Conservation (phyloP, 1,140 invertebrate genomes). For the Calephelis virginiensis region DNA sequence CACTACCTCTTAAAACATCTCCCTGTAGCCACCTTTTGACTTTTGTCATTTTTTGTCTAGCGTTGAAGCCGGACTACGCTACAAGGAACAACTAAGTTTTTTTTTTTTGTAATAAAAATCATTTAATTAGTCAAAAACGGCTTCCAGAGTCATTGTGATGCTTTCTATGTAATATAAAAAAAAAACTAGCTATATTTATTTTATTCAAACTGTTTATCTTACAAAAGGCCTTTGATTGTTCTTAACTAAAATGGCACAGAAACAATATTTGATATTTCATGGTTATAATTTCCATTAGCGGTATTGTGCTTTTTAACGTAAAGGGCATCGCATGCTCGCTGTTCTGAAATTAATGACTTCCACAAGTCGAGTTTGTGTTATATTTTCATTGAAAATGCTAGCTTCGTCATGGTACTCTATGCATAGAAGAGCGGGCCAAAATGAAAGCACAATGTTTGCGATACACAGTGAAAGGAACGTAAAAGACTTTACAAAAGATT, state of each 20-base stretch:
- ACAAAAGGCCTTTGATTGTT: too few relatives aligned
- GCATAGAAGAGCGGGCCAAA: constrained; percentile 44
- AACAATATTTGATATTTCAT: constrained; percentile 19
- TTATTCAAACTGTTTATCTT: too few relatives aligned
- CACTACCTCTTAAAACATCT: too few relatives aligned
- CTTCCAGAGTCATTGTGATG: too few relatives aligned
- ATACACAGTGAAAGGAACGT: constrained; percentile 32
- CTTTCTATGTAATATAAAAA: too few relatives aligned
- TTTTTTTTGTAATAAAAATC: too few relatives aligned
- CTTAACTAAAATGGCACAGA: too few relatives aligned
- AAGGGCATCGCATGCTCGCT: constrained; percentile 23
- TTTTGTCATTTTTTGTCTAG: too few relatives aligned
- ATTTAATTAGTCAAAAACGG: too few relatives aligned
- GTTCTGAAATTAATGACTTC: constrained; percentile 38
- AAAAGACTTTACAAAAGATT: constrained; percentile 35
- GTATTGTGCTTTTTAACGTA: constrained; percentile 12
- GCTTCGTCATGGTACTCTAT: constrained; percentile 35
- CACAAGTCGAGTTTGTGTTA: constrained; percentile 31
- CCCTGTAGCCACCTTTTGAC: too few relatives aligned
- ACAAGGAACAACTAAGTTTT: neutral
- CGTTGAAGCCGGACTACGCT: too few relatives aligned
- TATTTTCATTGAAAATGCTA: constrained; percentile 42
- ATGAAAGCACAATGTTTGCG: constrained; percentile 54
- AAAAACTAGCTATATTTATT: too few relatives aligned
- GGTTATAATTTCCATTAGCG: constrained; percentile 6